Evolutionary conservation across 2,113 vertebrate genomes (phyloP).

Genomic region (Etia nguti): DNA sequence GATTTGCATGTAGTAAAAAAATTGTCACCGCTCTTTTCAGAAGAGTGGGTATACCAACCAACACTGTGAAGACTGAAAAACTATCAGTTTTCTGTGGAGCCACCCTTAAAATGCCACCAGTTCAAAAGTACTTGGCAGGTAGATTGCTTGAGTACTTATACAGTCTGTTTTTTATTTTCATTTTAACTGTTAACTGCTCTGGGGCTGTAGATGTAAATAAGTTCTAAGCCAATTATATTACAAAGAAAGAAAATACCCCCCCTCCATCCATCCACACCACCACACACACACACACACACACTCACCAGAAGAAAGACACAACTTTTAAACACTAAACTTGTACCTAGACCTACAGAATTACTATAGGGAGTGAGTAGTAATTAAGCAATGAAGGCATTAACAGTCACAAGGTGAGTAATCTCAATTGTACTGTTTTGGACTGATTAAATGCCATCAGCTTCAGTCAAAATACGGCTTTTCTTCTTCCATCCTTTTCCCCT

Average conservation of each 20-base stretch:
- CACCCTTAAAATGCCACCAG: neutral
- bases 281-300: neutral
- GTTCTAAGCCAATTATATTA: neutral
- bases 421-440: neutral
- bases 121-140: neutral
- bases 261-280: neutral
- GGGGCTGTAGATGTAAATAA: neutral
- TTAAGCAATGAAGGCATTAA: neutral
- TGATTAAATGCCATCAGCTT: neutral
- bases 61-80: neutral
- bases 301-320: neutral
- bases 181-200: neutral
- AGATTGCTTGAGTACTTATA: neutral
- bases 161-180: neutral
- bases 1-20: neutral
- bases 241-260: neutral
- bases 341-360: neutral
- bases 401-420: neutral
- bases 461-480: neutral
- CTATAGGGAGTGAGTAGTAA: neutral
- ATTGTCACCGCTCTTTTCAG: neutral
- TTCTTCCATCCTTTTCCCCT: neutral
- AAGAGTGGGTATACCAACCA: neutral
- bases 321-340: neutral
- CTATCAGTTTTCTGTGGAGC: neutral